Conservation (phyloP, 2,888 invertebrate genomes). For the Sinelater perroti region DNA sequence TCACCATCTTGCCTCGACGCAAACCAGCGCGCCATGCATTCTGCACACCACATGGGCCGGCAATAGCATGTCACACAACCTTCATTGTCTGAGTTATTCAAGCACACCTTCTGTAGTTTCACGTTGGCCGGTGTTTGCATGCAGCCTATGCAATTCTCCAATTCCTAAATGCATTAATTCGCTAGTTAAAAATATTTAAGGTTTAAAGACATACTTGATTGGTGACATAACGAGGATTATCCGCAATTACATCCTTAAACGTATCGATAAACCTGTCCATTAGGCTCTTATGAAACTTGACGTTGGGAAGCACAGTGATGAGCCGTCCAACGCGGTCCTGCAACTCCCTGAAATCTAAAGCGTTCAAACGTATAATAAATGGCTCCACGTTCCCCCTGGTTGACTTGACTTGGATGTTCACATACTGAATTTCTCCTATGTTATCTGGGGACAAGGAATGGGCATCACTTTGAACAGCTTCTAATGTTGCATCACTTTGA, state of each 20-base stretch:
- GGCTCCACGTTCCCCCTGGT: conserved; percentile 66
- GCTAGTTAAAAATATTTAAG: conserved; percentile 5
- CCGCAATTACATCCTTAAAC: conserved; percentile 77
- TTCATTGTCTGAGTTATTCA: conserved; percentile 56
- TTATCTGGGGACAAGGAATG: conserved; percentile 73
- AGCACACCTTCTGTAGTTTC: conserved; percentile 79
- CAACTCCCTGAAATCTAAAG: conserved; percentile 80
- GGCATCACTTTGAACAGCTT: conserved; percentile 78
- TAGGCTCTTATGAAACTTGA: conserved; percentile 79
- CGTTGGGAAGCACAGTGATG: conserved; percentile 72
- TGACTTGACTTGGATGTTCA: conserved; percentile 81
- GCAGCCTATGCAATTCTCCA: conserved; percentile 89
- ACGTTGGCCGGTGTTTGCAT: conserved; percentile 82
- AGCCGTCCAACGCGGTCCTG: conserved; percentile 75
- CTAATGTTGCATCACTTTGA: conserved; percentile 80
- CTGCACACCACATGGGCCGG: conserved; percentile 89
- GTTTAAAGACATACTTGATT: conserved; percentile 61
- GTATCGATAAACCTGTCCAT: conserved; percentile 86
- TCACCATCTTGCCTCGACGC: conserved; percentile 80
- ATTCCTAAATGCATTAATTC: conserved; percentile 64
- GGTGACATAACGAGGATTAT: conserved; percentile 72
- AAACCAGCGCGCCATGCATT: conserved; percentile 89
- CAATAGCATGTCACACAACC: conserved; percentile 73
- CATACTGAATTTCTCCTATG: conserved; percentile 79
- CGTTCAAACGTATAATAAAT: conserved; percentile 79